phyloP scores from a whole-genome alignment of 2,113 vertebrate species.

The Xenus cinereus region DNA sequence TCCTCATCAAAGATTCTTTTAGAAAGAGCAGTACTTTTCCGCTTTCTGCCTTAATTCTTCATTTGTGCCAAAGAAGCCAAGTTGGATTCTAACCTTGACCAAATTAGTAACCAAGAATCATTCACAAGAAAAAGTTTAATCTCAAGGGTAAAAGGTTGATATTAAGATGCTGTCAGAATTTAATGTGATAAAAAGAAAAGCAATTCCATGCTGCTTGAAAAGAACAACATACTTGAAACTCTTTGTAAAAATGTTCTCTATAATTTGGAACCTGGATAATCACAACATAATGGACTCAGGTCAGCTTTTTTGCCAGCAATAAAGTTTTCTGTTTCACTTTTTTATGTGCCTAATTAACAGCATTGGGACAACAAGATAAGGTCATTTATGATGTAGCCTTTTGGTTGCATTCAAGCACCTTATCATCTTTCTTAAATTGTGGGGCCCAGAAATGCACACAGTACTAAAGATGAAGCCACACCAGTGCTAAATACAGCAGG shows the following conservation, averaged over 20 bases:
- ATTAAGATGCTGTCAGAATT: not conserved
- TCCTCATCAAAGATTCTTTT: not conserved
- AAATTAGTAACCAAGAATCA: slow-evolving; percentile 36
- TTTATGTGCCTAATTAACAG: not conserved
- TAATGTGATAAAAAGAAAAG: slow-evolving; percentile 6
- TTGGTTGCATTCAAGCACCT: not conserved
- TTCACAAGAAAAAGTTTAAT: slow-evolving; percentile 5
- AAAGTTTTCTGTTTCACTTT: not conserved
- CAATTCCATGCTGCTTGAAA: not conserved
- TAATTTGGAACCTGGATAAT: not conserved
- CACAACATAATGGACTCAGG: not conserved
- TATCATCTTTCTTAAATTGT: not conserved
- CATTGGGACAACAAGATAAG: not conserved
- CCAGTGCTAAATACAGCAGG: not conserved
- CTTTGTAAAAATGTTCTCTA: not conserved
- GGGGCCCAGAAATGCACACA: not conserved
- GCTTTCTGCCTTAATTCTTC: slow-evolving; percentile 1
- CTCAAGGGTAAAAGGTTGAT: not conserved
- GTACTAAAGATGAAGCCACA: not conserved
- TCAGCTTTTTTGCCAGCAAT: not conserved
- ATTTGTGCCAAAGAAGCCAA: not conserved
- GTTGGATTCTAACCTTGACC: slow-evolving; percentile 1
- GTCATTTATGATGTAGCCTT: not conserved
- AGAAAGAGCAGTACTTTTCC: not conserved
- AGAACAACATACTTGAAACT: not conserved